Evolutionary conservation across 2,797 vertebrate species (phyloP), one percentile per base, ranked within the genome.

Genomic region (Coreius guichenoti): DNA sequence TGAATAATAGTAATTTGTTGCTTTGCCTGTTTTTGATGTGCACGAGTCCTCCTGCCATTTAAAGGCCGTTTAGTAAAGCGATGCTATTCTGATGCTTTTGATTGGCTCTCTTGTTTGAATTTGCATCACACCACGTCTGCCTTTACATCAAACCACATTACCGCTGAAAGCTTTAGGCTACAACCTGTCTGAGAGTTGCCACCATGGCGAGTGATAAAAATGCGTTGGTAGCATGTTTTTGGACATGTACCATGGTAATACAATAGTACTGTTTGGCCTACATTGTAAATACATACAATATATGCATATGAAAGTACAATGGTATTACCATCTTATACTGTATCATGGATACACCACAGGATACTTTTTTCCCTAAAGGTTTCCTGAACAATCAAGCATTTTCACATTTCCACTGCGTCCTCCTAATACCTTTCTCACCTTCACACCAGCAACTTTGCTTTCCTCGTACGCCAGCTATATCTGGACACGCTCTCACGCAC

Each of bases 371-470:
- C 26, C 45, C 47, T 1, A 58, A 29, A 19, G 23, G 17, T 84
- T 68, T 73, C 29, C 58, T 47, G 19, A 45, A 73, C n/a, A 45
- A 61, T 49, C 33, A 36, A 16, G 23, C 33, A 29, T 65, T 78
- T 78, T 75, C 16, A 58, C n/a, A 70, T 65, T 29, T 81, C 67
- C 1, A n/a, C 26, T 77, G 74, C 36, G 19, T 83, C 29, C 49
- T 43, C 39, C 36, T 21, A 43, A 82, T 74, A 79, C 67, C 75
- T 84, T 78, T 79, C 26, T 84, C 39, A 79, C 39, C 43, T 65
- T 76, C 36, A 49, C 43, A 51, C 21, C 29, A 26, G 31, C 33
- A 61, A 26, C 16, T 72, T 58, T 72, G 49, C 47, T 69, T 39
- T 79, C 51, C 47, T 45, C 9, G 5, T 56, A 72, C 5, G 2